A percentile compares a stretch with the other conserved stretches of the same genome.
phyloP scores from a whole-genome alignment of 2,113 vertebrate species.

The Stercorarius parasiticus region DNA sequence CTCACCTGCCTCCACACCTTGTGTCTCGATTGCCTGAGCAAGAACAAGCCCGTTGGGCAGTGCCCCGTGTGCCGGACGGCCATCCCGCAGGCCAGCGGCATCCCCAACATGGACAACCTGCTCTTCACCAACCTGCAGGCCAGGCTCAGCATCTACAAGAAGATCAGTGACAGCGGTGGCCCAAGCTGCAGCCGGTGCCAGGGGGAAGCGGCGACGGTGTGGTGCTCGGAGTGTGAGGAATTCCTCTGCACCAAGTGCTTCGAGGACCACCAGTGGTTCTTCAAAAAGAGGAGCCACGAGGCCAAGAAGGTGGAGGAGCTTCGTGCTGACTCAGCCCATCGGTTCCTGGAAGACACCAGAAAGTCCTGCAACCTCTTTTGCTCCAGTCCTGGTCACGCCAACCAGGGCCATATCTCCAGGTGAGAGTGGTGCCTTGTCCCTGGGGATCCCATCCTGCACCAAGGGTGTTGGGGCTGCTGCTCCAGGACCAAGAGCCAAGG shows the following conservation, averaged over 20 bases:
- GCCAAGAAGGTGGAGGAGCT: constrained; percentile 43
- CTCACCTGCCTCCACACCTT: constrained; percentile 73
- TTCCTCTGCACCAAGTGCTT: constrained; percentile 67
- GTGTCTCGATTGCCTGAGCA: constrained; percentile 48
- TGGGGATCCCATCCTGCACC: not conserved
- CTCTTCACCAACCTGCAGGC: constrained; percentile 68
- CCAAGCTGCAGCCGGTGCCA: constrained; percentile 52
- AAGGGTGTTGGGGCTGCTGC: not conserved
- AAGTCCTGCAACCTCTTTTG: constrained; percentile 72
- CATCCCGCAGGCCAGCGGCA: accelerated
- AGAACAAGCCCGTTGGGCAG: not conserved
- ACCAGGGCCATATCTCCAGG: constrained; percentile 9
- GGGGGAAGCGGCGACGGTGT: not conserved
- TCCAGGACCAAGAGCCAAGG: not conserved
- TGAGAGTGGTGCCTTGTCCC: not conserved
- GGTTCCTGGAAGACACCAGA: constrained; percentile 56
- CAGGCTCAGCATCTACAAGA: constrained; percentile 38
- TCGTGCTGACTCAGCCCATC: not conserved
- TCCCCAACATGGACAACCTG: constrained; percentile 26
- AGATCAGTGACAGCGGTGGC: not conserved
- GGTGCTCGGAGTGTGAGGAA: constrained; percentile 73
- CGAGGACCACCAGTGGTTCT: constrained; percentile 72
- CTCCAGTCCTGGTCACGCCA: constrained; percentile 39
- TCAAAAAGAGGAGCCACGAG: constrained; percentile 64
- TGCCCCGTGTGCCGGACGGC: constrained; percentile 51